Base-by-base conservation (phyloP, 2,797 vertebrate genomes). In the Sciurus carolinensis region DNA sequence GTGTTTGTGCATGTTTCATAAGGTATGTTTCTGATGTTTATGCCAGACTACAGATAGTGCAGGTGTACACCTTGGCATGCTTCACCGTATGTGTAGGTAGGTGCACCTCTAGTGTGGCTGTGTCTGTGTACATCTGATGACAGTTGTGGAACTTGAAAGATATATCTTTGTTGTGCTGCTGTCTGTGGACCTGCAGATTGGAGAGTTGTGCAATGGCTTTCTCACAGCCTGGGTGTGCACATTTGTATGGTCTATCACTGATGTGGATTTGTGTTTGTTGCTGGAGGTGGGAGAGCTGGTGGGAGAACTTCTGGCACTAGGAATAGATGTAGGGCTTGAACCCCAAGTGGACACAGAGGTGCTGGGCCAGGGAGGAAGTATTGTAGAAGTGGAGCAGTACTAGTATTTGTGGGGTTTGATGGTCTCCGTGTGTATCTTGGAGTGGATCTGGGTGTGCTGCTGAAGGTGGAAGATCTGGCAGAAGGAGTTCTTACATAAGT, bases 151-250 rank as follows among this genome's bases (percentile, higher is more conserved):
- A 99, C 99, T 99, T 99, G 98, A 99, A 99, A 79, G 99, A 99
- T 98, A 99, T 99, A 98, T 99, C 99, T 99, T 99, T 99, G 98
- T 99, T 99, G 99, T 99, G 99, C 97, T 99, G 99, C 98, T 99
- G 99, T 96, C 99, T 99, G 97, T 99, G 99, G 94, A 99, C 99
- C 99, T 99, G 99, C 97, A 99, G 98, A 98, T 99, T 99, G 95
- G 99, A 99, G 90, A 99, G 99, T 97, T 99, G 99, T 47, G 99
- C 99, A 98, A 99, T 99, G 97, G 99, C 99, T 97, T 99, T 99
- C 98, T 99, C 99, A 97, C 99, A 99, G 98, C 99, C 99, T 36
- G 99, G 99, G 90, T 99, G 99, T 97, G 98, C 98, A 75, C 99
- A 99, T 98, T 99, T 99, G 98, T 99, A 99, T 7, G 99, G 99